These are phyloP conservation scores for Caenorhabditis japonica DNA, from an alignment of 2,888 invertebrate species.

Conservation along the genomic window DNA sequence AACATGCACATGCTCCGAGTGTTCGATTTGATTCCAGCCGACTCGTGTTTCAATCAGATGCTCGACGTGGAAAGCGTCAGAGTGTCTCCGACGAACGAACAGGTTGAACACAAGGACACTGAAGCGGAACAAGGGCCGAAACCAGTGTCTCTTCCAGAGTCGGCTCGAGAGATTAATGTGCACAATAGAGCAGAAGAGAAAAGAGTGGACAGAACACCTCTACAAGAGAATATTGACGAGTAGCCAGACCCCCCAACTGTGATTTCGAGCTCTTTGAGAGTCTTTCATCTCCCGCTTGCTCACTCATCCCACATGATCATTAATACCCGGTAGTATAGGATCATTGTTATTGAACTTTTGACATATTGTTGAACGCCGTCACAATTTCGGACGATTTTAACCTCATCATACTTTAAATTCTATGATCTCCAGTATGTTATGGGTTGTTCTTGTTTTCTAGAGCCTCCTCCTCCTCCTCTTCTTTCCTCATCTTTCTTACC, in stretches of 20 bases:
- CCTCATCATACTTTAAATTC: conserved; percentile 49
- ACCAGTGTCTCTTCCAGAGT: conserved; percentile 25
- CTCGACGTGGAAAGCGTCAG: conserved; percentile 53
- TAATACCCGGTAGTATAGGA: conserved; percentile 21
- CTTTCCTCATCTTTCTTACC: not conserved
- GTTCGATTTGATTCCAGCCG: conserved; percentile 69
- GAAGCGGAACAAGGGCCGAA: conserved; percentile 27
- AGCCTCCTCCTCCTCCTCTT: conserved; percentile 19
- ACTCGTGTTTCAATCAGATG: conserved; percentile 68
- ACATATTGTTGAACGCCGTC: conserved; percentile 17
- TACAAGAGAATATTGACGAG: conserved; percentile 11
- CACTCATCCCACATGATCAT: conserved; percentile 8
- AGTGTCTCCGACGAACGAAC: conserved; percentile 24
- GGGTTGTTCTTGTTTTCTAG: conserved; percentile 28
- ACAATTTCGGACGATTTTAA: conserved; percentile 24
- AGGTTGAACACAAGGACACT: conserved; percentile 2
- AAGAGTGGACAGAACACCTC: too few species aligned
- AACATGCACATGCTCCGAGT: conserved; percentile 72
- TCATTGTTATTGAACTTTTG: conserved; percentile 17
- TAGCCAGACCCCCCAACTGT: conserved; percentile 14
- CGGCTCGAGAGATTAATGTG: conserved; percentile 6
- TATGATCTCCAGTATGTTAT: conserved; percentile 37
- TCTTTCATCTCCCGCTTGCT: not conserved
- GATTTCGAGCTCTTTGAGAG: conserved; percentile 12
- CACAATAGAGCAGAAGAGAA: too few species aligned